Evolutionary conservation across 2,888 invertebrate species (phyloP).

Genomic region (Xestobium rufovillosum): DNA sequence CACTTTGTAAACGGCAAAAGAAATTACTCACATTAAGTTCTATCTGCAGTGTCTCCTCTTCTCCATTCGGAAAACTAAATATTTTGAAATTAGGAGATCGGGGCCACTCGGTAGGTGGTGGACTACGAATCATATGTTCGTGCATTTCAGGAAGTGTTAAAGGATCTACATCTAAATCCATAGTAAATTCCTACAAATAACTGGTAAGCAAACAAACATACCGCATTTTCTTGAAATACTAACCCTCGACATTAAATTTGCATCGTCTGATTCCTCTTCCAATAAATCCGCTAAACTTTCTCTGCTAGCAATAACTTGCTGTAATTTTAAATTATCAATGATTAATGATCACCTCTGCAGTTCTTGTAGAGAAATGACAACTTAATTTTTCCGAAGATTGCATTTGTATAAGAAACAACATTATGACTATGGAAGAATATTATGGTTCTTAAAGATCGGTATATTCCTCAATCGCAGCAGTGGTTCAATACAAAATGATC

Average conservation of each 20-base stretch:
- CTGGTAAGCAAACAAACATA: slow-evolving; percentile 39
- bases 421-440: too few species aligned
- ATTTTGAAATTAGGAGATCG: slow-evolving; percentile 49
- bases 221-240: slow-evolving; percentile 16
- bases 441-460: too few species aligned
- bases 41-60: slow-evolving; percentile 42
- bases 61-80: slow-evolving; percentile 50
- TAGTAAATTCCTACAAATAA: slow-evolving; percentile 45
- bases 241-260: slow-evolving; percentile 71
- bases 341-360: slow-evolving; percentile 8
- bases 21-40: slow-evolving; percentile 37
- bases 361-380: too few species aligned
- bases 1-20: slow-evolving; percentile 4
- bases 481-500: too few species aligned
- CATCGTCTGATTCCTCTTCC: slow-evolving; percentile 70
- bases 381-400: too few species aligned
- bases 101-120: slow-evolving; percentile 73
- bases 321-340: slow-evolving; percentile 32
- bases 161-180: slow-evolving; percentile 59
- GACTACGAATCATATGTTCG: slow-evolving; percentile 74
- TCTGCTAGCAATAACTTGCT: slow-evolving; percentile 72
- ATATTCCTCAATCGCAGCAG: too few species aligned
- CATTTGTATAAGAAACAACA: too few species aligned
- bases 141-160: slow-evolving; percentile 70
- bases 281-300: slow-evolving; percentile 68